Conservation (phyloP, 2,797 vertebrate genomes). For the Bothrops alternatus region DNA sequence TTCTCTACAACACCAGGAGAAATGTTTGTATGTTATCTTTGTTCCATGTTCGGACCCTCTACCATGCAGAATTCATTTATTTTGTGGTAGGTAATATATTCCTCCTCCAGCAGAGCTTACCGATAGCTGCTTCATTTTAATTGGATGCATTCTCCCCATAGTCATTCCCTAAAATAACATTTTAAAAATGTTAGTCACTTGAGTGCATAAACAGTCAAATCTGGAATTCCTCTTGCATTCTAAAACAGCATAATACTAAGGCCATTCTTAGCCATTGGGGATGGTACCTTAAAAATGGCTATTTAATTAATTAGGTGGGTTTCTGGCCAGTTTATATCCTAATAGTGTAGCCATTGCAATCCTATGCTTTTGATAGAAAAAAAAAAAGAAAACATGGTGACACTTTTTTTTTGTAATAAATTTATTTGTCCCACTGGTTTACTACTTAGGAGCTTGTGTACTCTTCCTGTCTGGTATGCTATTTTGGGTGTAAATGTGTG, state of each 20-base stretch:
- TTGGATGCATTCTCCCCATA: not conserved
- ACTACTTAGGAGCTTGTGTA: not conserved
- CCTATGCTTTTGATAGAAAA: constrained; percentile 16
- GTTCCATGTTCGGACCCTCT: not conserved
- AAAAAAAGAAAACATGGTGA: not conserved
- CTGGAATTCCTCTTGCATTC: not conserved
- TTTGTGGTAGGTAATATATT: not conserved
- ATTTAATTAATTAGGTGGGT: not conserved
- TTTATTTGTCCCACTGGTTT: not conserved
- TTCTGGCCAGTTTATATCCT: not conserved
- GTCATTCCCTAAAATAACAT: not conserved
- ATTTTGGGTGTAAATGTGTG: not conserved
- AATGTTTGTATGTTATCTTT: not conserved
- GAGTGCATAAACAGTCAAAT: not conserved
- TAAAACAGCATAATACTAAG: not conserved
- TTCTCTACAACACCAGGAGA: not conserved
- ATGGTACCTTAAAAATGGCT: not conserved
- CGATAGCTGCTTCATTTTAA: not conserved
- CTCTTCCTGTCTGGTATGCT: not conserved
- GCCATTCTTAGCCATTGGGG: not conserved
- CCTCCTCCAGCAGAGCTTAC: not conserved
- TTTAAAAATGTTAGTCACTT: not conserved
- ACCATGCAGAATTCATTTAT: not conserved
- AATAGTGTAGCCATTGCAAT: not conserved
- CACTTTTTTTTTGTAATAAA: not conserved